These are phyloP conservation scores for Ennomos fuscantarius DNA, from an alignment of 2,888 invertebrate genomes.

Conservation along the genomic window DNA sequence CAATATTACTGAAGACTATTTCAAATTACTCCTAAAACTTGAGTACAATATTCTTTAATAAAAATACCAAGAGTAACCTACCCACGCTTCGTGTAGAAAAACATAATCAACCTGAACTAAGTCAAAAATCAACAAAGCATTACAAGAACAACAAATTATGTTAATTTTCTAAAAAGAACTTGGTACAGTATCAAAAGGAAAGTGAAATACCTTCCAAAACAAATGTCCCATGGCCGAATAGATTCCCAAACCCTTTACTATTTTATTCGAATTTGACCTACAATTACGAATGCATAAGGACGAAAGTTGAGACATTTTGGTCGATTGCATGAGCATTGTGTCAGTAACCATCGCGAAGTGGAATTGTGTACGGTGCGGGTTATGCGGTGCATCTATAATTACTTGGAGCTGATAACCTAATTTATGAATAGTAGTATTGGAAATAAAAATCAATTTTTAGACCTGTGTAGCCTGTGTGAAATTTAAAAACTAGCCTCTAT, in stretches of 20 bases:
- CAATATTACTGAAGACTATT: no score
- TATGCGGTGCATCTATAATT: conserved; percentile 51
- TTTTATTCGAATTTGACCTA: conserved; percentile 50
- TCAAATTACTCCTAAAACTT: no score
- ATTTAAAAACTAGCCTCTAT: not conserved
- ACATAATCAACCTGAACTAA: no score
- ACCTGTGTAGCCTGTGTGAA: no score
- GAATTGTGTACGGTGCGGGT: conserved; percentile 5
- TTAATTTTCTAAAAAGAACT: no score
- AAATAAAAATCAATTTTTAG: no score
- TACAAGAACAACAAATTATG: no score
- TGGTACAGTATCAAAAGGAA: no score
- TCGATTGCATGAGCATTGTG: conserved; percentile 54
- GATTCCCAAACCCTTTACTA: conserved; percentile 32
- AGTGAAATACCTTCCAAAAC: conserved; percentile 4
- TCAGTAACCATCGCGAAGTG: conserved; percentile 12
- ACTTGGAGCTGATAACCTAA: conserved; percentile 31
- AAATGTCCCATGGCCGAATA: conserved; percentile 9
- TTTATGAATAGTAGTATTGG: conserved; percentile 5
- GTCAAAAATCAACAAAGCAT: no score
- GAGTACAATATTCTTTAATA: no score
- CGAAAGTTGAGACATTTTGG: conserved; percentile 55
- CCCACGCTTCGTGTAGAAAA: no score
- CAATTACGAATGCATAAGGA: conserved; percentile 52
- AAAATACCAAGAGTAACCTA: no score